Base-by-base conservation (phyloP, 2,888 invertebrate species). In the Polyommatus icarus region DNA sequence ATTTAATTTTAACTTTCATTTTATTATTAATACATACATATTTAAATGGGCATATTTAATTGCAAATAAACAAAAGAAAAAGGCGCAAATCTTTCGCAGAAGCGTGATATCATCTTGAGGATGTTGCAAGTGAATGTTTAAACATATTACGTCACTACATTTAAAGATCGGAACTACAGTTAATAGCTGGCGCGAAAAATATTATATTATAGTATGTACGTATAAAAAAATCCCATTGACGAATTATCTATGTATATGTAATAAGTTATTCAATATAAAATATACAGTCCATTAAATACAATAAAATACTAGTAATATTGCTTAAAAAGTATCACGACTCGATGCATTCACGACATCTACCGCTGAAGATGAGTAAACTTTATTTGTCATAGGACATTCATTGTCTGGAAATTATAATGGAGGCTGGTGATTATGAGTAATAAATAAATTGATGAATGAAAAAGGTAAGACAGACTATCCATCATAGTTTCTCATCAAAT, bases 31-130 rank as follows among this genome's bases (percentile, higher is more conserved):
- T 67, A 50, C 0, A 54, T 54, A 54, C 18, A 54, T 54, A 32
- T 67, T 67, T 29, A 67, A 67, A 67, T 15, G 29, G 61, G 8
- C 12, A 29, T 67, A 32, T 67, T 29, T 32, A 67, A 67, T 18
- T 67, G 67, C 67, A 32, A 67, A 67, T 5, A 61, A 61, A 61
- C 61, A 61, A 61, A 61, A 61, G 61, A 24, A 61, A 61, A 61
- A 24, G 10, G 20, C 29, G 18, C 67, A 67, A 67, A 67, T 67
- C 67, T 29, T 67, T 67, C 29, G 67, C 67, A 32, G 67, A 67
- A 3, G 12, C 61, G 10, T 61, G 32, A 67, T 32, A 32, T 67
- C 32, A 67, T 32, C 67, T 67, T 67, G 29, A 24, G 24, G 61
- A 24, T 61, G 24, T 24, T 12, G 61, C 61, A 10, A 61, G 24